Base-by-base conservation (phyloP, 1,140 invertebrate species). In the Ylistrum balloti region DNA sequence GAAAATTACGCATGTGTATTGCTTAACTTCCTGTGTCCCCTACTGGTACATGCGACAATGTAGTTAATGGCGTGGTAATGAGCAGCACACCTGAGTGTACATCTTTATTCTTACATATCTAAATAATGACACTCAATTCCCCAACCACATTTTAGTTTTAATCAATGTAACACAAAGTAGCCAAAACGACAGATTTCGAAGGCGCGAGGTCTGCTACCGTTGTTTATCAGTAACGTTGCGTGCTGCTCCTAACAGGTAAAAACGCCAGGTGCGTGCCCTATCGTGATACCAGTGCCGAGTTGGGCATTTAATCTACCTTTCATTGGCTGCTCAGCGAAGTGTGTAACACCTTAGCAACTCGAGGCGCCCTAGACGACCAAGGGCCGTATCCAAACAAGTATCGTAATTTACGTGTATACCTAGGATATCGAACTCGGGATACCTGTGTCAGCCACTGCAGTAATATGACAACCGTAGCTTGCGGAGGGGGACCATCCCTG, bases 381-480 rank as follows among this genome's bases (percentile, higher is more conserved):
- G 87, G 35, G 20, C 32, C 41, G 34, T 90, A 85, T 90, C 41
- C 85, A 88, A 89, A 90, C 89, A 89, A 86, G 87, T 88, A 48
- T 74, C 56, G 56, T 74, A 17, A 45, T 45, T 28, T 74, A 74
- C 56, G 56, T 74, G 56, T 74, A 74, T 74, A 74, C 22, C n/a
- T 74, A 74, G 56, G 56, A 74, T 74, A 74, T 74, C n/a, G 56
- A 74, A 74, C 56, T 74, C 9, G 56, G 56, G 56, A 74, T 74
- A 74, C 56, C n/a, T 28, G n/a, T 74, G 22, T 74, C 56, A 74
- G 56, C 56, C 56, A 74, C 56, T 3, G 56, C 41, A 41, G 86
- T n/a, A 94, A 92, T 92, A 96, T 96, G 96, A 95, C 96, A 38
- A 94, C 95, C 17, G 94, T 96, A 45, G 95, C 93, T 74, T 95